A percentile compares a stretch with the other conserved stretches of the same genome.
Evolutionary conservation across 2,888 invertebrate genomes (phyloP).

Genomic region (Pristionchus entomophagus): DNA sequence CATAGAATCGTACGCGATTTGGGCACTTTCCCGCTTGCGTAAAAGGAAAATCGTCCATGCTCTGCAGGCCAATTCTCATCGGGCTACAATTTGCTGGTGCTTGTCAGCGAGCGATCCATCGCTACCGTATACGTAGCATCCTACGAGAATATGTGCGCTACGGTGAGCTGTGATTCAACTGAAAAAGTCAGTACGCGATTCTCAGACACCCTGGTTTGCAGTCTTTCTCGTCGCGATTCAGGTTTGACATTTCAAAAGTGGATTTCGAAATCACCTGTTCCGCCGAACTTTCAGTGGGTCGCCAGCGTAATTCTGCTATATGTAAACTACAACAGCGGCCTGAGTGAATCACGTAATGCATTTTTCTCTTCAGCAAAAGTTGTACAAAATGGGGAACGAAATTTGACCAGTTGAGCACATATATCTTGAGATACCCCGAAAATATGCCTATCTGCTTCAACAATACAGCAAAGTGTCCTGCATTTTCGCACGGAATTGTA

Average conservation of each 20-base stretch:
- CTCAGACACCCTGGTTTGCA: neutral
- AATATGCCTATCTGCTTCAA: neutral
- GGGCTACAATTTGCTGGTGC: conserved; percentile 16
- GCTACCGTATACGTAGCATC: neutral
- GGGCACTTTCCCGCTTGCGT: too few species aligned
- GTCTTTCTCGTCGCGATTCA: neutral
- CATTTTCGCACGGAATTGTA: too few species aligned
- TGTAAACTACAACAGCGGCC: neutral
- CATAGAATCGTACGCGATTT: too few species aligned
- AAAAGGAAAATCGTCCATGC: neutral
- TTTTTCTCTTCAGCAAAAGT: too few species aligned
- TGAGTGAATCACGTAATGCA: too few species aligned
- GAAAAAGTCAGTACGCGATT: too few species aligned
- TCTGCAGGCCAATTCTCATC: conserved; percentile 17
- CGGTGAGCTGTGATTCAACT: too few species aligned
- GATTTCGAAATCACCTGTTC: too few species aligned
- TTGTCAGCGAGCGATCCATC: neutral
- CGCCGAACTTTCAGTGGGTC: conserved; percentile 9
- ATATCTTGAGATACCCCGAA: too few species aligned
- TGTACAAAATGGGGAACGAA: neutral
- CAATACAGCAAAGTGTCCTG: too few species aligned
- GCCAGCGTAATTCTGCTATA: neutral
- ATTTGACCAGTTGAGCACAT: too few species aligned
- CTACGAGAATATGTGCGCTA: conserved; percentile 18
- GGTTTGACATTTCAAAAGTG: neutral